Conservation (phyloP, 2,888 invertebrate genomes). For the Ectropis crepuscularia region DNA sequence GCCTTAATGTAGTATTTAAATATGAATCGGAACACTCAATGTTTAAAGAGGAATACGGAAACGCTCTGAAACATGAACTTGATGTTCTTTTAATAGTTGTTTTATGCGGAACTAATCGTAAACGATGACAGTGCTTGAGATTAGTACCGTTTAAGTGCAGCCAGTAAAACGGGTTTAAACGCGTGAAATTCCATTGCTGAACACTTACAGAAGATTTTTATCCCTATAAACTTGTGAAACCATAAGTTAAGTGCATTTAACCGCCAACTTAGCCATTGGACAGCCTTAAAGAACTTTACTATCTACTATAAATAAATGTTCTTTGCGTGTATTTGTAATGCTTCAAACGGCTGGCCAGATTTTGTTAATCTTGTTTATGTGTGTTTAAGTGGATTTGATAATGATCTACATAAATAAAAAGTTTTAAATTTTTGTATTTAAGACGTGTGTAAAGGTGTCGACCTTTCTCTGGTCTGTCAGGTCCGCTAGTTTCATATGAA, state of each 20-base stretch:
- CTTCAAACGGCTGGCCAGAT: no score
- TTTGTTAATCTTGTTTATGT: no score
- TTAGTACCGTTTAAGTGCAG: slow-evolving; percentile 46
- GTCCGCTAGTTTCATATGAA: no score
- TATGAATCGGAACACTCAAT: slow-evolving; percentile 45
- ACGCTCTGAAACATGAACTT: slow-evolving; percentile 58
- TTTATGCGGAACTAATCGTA: slow-evolving; percentile 59
- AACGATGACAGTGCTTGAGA: slow-evolving; percentile 50
- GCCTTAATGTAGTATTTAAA: slow-evolving; percentile 29
- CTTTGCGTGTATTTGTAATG: neutral
- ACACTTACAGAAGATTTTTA: neutral
- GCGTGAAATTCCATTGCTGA: slow-evolving; percentile 5
- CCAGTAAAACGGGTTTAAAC: slow-evolving; percentile 28
- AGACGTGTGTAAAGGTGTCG: no score
- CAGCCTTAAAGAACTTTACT: no score
- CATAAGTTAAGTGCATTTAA: no score
- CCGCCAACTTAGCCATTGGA: no score
- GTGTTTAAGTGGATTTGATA: no score
- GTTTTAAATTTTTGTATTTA: no score
- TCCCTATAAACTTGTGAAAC: neutral
- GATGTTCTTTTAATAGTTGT: slow-evolving; percentile 56
- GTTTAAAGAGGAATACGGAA: slow-evolving; percentile 43
- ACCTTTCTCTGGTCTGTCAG: no score
- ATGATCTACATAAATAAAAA: no score
- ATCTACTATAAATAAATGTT: neutral